Evolutionary conservation across 2,797 vertebrate species (phyloP), one percentile per base, ranked within the genome.

Genomic region (Notamacropus eugenii): DNA sequence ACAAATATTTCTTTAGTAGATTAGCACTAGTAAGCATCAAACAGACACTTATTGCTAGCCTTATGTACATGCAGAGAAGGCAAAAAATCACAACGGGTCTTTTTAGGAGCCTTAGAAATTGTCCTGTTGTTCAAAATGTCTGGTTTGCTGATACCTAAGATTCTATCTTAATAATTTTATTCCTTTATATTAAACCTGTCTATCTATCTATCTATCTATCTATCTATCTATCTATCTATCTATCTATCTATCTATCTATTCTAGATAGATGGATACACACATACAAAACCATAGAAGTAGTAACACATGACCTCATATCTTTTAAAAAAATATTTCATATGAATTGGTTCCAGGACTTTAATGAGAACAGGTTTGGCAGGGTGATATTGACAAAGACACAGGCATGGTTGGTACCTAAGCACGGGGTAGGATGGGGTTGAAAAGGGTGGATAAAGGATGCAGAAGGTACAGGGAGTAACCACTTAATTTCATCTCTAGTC

Each of bases 31-130:
- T 59, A 97, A 92, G 8, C 9, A 55, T 92, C 11, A 94, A 54
- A n/a, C 54, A 87, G 28, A 55, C 62, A 91, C 94, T 28, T 91
- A 74, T 82, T 2, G 93, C 31, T 5, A 19, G 12, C 90, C 46
- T 94, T 95, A 91, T 92, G 46, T 16, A 93, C 92, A 92, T 82
- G 16, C 34, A 93, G 5, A 93, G 0, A 55, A 54, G 55, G 93
- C 57, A 34, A 92, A 58, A 91, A 90, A 93, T 93, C 2, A 46
- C 12, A 46, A 3, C n/a, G 13, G 3, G 19, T 40, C 74, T 22
- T 82, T 82, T 46, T 27, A 46, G 40, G 40, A 46, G 8, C 74
- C 46, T 46, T 40, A 27, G 22, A 24, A 82, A 46, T 82, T 82
- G 40, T 40, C 74, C 22, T 82, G 9, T 2, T 27, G 1, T 82